These are phyloP conservation scores for Mesorhabditis sp. DNA, from an alignment of 2,888 invertebrate genomes.

Conservation along the genomic window DNA sequence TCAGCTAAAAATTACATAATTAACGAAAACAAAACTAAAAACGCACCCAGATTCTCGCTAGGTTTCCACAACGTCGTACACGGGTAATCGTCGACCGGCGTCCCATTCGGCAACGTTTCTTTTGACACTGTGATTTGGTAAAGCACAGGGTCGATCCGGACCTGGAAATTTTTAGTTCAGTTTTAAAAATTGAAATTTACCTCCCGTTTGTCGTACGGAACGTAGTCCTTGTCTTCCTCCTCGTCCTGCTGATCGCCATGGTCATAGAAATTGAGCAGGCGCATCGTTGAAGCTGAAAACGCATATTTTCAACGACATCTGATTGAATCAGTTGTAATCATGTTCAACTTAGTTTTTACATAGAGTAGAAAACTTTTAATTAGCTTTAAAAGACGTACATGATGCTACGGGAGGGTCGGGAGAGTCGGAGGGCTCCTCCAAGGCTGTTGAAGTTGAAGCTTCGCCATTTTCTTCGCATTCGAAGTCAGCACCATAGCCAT, in stretches of 20 bases:
- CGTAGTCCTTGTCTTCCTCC: slow-evolving; percentile 4
- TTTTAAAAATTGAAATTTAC: background rate
- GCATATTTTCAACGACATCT: too few relatives aligned
- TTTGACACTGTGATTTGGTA: background rate
- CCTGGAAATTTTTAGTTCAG: background rate
- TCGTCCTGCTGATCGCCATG: background rate
- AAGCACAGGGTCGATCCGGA: slow-evolving; percentile 1
- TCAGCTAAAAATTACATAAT: background rate
- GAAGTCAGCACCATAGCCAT: background rate
- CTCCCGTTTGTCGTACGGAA: slow-evolving; percentile 4
- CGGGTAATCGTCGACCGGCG: background rate
- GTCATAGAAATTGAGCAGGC: background rate
- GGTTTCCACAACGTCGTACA: slow-evolving; percentile 5
- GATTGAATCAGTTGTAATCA: too few relatives aligned
- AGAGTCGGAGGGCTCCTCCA: too few relatives aligned
- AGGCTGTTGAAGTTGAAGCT: background rate
- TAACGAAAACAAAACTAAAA: background rate
- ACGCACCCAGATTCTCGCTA: background rate
- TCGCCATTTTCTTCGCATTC: background rate
- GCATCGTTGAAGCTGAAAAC: background rate
- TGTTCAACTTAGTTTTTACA: too few relatives aligned
- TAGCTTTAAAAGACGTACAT: too few relatives aligned
- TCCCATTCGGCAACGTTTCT: background rate
- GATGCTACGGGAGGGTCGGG: too few relatives aligned
- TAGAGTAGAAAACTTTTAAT: too few relatives aligned